Evolutionary conservation across 2,797 vertebrate species (phyloP).

Genomic region (Protosalanx chinensis): DNA sequence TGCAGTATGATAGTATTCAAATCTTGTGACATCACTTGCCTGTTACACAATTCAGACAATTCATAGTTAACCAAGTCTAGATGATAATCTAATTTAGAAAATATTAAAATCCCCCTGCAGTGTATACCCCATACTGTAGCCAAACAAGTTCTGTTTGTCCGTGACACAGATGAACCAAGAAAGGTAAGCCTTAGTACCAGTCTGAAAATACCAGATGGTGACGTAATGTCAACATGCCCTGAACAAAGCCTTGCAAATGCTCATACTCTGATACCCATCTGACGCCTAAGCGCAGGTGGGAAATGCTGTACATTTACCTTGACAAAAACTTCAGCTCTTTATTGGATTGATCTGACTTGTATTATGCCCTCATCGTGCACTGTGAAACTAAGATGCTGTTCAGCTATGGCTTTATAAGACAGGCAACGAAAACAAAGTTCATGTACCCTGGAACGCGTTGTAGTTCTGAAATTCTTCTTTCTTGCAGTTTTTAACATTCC

Average conservation of each 20-base stretch:
- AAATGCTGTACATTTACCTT: background rate
- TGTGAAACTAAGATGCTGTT: slow-evolving; percentile 35
- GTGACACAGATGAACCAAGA: background rate
- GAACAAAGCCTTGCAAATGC: slow-evolving; percentile 5
- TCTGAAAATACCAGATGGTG: background rate
- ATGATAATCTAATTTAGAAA: background rate
- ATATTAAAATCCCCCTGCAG: background rate
- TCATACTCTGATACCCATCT: slow-evolving; percentile 3
- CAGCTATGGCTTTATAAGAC: slow-evolving; percentile 54
- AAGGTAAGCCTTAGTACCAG: background rate
- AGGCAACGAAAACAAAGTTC: slow-evolving; percentile 16
- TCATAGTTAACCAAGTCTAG: background rate
- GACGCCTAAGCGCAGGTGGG: background rate
- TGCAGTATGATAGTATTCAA: slow-evolving; percentile 7
- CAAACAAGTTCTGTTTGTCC: background rate
- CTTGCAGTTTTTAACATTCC: background rate
- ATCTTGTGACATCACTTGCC: slow-evolving; percentile 8
- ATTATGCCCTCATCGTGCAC: slow-evolving; percentile 15
- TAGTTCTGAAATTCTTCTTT: background rate
- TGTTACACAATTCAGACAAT: background rate
- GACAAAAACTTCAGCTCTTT: background rate
- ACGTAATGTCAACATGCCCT: slow-evolving; percentile 20
- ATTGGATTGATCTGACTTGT: background rate
- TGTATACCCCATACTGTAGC: too few relatives aligned
- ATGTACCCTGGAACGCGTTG: slow-evolving; percentile 44